phyloP scores from a whole-genome alignment of 2,888 invertebrate species.

The Didymodactylos carnosus region DNA sequence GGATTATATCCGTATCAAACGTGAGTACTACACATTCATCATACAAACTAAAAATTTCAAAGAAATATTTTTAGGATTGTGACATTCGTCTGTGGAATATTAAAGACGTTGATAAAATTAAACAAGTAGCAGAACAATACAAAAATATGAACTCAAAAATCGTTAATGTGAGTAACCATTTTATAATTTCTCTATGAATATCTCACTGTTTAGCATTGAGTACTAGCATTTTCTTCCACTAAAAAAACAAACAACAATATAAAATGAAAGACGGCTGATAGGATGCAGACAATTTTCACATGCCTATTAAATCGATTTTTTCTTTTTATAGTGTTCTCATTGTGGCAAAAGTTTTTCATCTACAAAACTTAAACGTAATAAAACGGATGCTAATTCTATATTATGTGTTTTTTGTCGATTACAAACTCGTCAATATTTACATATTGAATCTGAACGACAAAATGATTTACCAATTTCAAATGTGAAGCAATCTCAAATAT shows the following conservation, averaged over 20 bases:
- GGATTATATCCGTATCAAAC: constrained; percentile 29
- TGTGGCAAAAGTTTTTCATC: background rate
- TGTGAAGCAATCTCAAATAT: no score
- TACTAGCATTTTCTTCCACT: no score
- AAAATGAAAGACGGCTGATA: no score
- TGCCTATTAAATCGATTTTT: background rate
- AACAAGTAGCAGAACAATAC: constrained; percentile 3
- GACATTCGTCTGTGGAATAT: constrained; percentile 11
- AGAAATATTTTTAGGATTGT: background rate
- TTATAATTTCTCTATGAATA: no score
- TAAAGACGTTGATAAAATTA: constrained; percentile 10
- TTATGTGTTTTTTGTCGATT: background rate
- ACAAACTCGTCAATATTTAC: no score
- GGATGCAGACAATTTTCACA: no score
- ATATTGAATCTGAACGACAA: no score
- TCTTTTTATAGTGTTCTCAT: background rate
- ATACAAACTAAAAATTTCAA: background rate
- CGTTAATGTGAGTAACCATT: background rate
- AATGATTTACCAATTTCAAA: no score
- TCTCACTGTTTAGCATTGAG: no score
- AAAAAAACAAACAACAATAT: no score
- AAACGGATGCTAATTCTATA: background rate
- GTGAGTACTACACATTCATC: constrained; percentile 17
- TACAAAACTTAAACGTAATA: background rate
- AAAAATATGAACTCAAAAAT: constrained; percentile 1